Evolutionary conservation across 2,113 vertebrate genomes (phyloP), one percentile per base, ranked within the genome.

Genomic region (Eclectus roratus): DNA sequence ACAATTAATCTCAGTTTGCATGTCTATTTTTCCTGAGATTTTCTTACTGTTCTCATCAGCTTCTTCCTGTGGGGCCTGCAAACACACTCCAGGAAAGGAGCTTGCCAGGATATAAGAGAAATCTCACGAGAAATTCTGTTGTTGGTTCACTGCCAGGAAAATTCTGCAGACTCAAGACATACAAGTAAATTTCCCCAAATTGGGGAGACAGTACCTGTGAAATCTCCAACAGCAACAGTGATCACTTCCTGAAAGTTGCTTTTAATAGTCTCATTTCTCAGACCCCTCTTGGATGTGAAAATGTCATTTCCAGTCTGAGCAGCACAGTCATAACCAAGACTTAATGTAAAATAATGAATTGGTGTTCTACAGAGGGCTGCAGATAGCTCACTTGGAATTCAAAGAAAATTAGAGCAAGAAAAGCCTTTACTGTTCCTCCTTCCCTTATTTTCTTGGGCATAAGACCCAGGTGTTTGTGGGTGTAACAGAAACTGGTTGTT

Each of bases 31-130:
- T 68, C 76, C 88, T 87, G 72, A 90, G 69, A 81, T 84, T 88
- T 91, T 96, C 83, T 83, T 84, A 65, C 66, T 79, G 53, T 80
- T 96, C 85, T 94, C 91, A 96, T 89, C 63, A 86, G 68, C 70
- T 72, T 89, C 94, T 97, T 97, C 94, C 96, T 96, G 92, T 96
- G 94, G 61, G 92, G 88, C 94, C 73, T 89, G 80, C 69, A 91
- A 93, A 79, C 47, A 79, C 80, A 58, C 49, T 89, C 70, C 86
- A 95, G 95, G 91, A 96, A 95, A 94, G 85, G 91, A 87, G 73
- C 41, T 92, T 95, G 96, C 94, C 96, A 96, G 88, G 85, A 94
- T 91, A 92, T 69, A 74, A 85, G 73, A 96, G 90, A 93, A 96
- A 85, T 95, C 96, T 96, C 94, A 95, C 1, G 19, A 96, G 90